Percentiles rank a stretch among this genome's conserved stretches.
Evolutionary conservation across 1,140 invertebrate species (phyloP).

Genomic region (Lysiphlebus fabarum): DNA sequence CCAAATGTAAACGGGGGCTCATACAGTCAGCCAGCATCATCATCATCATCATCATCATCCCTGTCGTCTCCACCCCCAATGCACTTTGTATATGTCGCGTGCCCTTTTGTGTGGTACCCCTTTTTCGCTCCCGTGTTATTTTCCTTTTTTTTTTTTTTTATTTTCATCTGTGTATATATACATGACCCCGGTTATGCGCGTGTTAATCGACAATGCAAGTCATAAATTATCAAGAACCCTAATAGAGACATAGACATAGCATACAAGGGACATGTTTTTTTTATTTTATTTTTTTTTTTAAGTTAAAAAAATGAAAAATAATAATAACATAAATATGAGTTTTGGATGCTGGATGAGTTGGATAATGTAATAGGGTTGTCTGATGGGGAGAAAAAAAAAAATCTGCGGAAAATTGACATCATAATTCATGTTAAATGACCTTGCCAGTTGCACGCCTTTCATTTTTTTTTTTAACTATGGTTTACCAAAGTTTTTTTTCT

Average conservation of each 20-base stretch:
- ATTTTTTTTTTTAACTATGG: constrained; percentile 1
- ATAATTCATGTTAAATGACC: constrained; percentile 46
- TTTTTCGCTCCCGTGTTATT: constrained; percentile 33
- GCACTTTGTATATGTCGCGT: constrained; percentile 39
- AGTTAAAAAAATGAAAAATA: constrained; percentile 24
- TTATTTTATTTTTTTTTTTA: background rate
- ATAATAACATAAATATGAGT: constrained; percentile 23
- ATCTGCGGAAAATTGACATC: constrained; percentile 37
- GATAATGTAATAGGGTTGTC: constrained; percentile 1
- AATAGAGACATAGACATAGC: constrained; percentile 47
- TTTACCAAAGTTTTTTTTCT: background rate
- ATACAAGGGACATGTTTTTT: constrained; percentile 22
- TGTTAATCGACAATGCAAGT: constrained; percentile 54
- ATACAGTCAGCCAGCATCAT: too few species aligned
- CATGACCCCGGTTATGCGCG: constrained; percentile 39
- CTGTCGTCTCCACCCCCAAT: constrained; percentile 22
- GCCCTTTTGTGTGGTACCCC: constrained; percentile 47
- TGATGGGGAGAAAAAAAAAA: constrained; percentile 26
- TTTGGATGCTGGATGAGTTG: too few species aligned
- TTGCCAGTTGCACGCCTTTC: constrained; percentile 31
- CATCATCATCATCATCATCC: constrained; percentile 23
- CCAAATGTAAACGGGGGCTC: background rate
- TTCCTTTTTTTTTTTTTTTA: constrained; percentile 26
- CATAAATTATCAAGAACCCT: constrained; percentile 54
- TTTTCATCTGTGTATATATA: constrained; percentile 4